Evolutionary conservation across 2,797 vertebrate genomes (phyloP), one percentile per base, ranked within the genome.

Genomic region (Sebastes taczanowskii): DNA sequence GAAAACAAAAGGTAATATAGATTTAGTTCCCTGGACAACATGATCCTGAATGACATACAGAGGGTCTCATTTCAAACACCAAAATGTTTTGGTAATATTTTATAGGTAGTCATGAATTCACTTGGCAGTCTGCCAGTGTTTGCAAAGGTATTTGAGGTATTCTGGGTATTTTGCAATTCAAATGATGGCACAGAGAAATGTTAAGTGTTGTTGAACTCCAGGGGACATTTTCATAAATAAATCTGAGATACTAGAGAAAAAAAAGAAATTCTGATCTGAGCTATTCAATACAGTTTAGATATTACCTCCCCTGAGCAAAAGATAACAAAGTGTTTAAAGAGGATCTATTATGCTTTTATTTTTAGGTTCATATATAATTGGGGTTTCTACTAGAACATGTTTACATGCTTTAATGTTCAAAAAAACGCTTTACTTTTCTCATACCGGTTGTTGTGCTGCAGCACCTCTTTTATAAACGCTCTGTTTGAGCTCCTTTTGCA

Each of bases 81-180:
- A 65, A 80, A 72, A 80, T 67, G 52, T 76, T 80, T 69, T 10
- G 62, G 70, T 78, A 27, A 75, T 80, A 42, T 84, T 88, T 83
- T 61, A 77, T 71, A 65, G 58, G 83, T 81, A 85, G 72, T 30
- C 35, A 5, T 52, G 87, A 77, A 74, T 86, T 63, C 56, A 65
- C 53, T 68, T 89, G 90, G 89, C 88, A 66, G 80, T 14, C 62
- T 53, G 80, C 85, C 84, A 78, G 23, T 80, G 59, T 88, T 87
- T 83, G 69, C 77, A 81, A 80, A 93, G 64, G 88, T 88, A 94
- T 94, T 89, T 89, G 61, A 90, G 80, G 86, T 74, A 91, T 88
- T 85, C 84, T 16, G 63, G 81, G 71, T 74, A 84, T 89, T 91
- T 93, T 86, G 80, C 73, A 81, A 86, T 87, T 88, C 82, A 89